Conservation (phyloP, 2,888 invertebrate species). For the Lampropteryx suffumata region DNA sequence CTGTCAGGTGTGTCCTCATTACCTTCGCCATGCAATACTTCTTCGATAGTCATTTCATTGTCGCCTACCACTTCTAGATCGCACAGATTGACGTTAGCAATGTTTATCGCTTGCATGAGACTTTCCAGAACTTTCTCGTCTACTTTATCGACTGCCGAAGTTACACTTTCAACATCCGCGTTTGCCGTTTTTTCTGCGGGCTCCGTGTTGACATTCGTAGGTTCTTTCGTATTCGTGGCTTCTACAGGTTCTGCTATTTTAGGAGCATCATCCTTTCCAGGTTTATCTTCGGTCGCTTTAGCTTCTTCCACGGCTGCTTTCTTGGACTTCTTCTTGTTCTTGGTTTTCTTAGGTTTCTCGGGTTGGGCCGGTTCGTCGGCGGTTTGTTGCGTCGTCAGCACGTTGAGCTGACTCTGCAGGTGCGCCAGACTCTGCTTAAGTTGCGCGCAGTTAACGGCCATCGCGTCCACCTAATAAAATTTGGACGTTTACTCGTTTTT, state of each 20-base stretch:
- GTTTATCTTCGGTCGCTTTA: slow-evolving; percentile 40
- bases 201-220: background rate
- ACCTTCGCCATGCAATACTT: slow-evolving; percentile 31
- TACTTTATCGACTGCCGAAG: slow-evolving; percentile 36
- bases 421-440: slow-evolving; percentile 83
- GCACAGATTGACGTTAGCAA: slow-evolving; percentile 59
- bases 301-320: slow-evolving; percentile 35
- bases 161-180: slow-evolving; percentile 15
- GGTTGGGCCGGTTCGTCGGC: slow-evolving; percentile 60
- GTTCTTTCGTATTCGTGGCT: background rate
- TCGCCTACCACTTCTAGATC: slow-evolving; percentile 57
- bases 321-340: slow-evolving; percentile 63
- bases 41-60: slow-evolving; percentile 40
- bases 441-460: slow-evolving; percentile 84
- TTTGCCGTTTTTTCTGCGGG: background rate
- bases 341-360: slow-evolving; percentile 68
- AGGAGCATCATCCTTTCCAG: slow-evolving; percentile 12
- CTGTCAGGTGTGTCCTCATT: background rate
- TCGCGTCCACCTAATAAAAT: slow-evolving; percentile 76
- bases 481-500: background rate
- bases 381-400: slow-evolving; percentile 56
- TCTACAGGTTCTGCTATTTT: background rate
- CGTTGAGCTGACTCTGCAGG: slow-evolving; percentile 81
- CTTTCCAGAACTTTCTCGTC: slow-evolving; percentile 62
- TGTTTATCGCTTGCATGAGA: slow-evolving; percentile 64